Base-by-base conservation (phyloP, 2,888 invertebrate genomes). In the Hydroisotoma schaefferi region DNA sequence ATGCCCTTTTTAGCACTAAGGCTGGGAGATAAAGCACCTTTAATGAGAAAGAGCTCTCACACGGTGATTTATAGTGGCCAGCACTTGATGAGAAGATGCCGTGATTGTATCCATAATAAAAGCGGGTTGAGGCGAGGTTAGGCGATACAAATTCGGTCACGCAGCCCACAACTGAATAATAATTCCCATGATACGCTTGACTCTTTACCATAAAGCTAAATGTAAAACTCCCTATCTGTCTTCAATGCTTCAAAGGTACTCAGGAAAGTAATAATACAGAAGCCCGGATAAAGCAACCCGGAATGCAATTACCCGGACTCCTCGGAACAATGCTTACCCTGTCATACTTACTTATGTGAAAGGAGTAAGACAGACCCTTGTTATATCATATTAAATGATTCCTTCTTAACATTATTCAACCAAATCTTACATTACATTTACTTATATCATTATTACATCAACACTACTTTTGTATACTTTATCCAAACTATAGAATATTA, bases 111-210 rank as follows among this genome's bases (percentile, higher is more conserved):
- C 58, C 57, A 67, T 59, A 67, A 67, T 67, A 67, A 67, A 61
- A 51, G 58, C 55, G 57, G 28, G 51, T 38, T 54, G 61, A 52
- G 60, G 60, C 54, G 29, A 58, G 64, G 61, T 59, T 57, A 59
- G 60, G 64, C 64, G 65, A 68, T 68, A 68, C 65, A 68, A 68
- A 68, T 68, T 68, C 65, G 68, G 68, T 68, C 68, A 68, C 68
- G 68, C 68, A 68, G 59, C 58, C 46, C 60, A 38, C 56, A 55
- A 54, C 27, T 28, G 51, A 52, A 52, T 52, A 52, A 33, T 52
- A 52, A 52, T 52, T 33, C 37, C 27, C 26, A 33, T 33, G 15
- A 33, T 33, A 33, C 33, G 15, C 15, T 33, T 33, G 8, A 33
- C 33, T 10, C 15, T 33, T 20, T 40, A 10, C 40, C n/a, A n/a